These are phyloP conservation scores for Rhamnusium bicolor DNA, from an alignment of 2,888 invertebrate genomes.

Conservation along the genomic window DNA sequence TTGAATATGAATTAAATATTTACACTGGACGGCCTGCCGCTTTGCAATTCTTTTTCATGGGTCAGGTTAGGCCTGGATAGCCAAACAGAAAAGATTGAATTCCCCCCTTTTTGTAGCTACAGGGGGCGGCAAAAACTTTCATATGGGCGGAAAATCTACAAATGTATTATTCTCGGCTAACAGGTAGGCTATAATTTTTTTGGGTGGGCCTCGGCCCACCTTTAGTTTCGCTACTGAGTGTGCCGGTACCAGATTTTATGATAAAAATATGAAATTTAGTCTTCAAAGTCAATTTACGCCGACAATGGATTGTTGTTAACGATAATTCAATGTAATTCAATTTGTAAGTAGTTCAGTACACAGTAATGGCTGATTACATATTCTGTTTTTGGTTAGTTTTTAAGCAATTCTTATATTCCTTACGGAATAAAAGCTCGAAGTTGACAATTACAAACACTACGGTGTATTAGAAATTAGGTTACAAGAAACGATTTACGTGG, in stretches of 20 bases:
- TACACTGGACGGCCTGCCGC: too few species aligned
- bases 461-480: conserved; percentile 16
- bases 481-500: not conserved
- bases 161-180: too few species aligned
- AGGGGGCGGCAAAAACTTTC: too few species aligned
- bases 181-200: too few species aligned
- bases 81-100: too few species aligned
- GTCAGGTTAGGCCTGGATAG: too few species aligned
- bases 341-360: not conserved
- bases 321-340: not conserved
- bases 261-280: not conserved
- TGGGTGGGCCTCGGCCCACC: too few species aligned
- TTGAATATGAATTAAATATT: too few species aligned
- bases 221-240: too few species aligned
- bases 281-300: not conserved
- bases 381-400: not conserved
- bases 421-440: not conserved
- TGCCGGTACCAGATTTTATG: not conserved
- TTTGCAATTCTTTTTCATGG: too few species aligned
- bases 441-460: not conserved
- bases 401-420: not conserved
- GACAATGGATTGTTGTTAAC: not conserved
- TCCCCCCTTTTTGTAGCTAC: too few species aligned
- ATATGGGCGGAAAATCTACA: too few species aligned
- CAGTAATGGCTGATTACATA: not conserved